Percentiles rank a stretch among this genome's conserved stretches.
Evolutionary conservation across 1,140 invertebrate genomes (phyloP).

Genomic region (Atta texana): DNA sequence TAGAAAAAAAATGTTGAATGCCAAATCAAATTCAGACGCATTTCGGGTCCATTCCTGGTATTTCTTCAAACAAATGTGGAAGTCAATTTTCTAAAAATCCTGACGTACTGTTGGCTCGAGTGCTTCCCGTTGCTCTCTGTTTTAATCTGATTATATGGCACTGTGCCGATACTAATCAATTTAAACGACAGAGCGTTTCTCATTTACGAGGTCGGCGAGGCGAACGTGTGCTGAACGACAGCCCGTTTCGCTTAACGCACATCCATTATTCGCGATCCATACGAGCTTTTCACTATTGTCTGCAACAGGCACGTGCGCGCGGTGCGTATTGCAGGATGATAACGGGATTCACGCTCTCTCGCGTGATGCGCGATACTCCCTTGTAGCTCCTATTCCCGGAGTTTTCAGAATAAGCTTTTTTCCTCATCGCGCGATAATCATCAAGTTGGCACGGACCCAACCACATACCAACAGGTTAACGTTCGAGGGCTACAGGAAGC

Average conservation of each 20-base stretch:
- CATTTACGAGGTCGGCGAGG: conserved; percentile 26
- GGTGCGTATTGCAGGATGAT: not conserved
- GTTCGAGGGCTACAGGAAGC: conserved; percentile 1
- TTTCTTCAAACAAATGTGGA: not conserved
- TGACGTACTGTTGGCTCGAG: not conserved
- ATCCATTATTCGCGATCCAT: conserved; percentile 29
- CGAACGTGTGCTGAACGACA: not conserved
- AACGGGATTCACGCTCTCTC: conserved; percentile 25
- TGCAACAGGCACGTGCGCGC: conserved; percentile 26
- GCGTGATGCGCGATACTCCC: not conserved
- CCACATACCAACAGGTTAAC: conserved; percentile 53
- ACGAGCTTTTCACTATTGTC: conserved; percentile 26
- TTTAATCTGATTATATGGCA: conserved; percentile 47
- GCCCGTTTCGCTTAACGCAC: conserved; percentile 38
- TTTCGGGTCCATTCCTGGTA: not conserved
- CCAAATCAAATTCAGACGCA: not conserved
- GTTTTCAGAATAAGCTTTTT: conserved; percentile 6
- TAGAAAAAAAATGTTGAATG: not conserved
- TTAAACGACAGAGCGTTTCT: conserved; percentile 45
- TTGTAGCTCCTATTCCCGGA: not conserved
- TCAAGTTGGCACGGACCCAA: conserved; percentile 27
- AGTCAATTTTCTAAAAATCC: conserved; percentile 48
- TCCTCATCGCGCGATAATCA: conserved; percentile 16
- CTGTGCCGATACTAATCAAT: conserved; percentile 49
- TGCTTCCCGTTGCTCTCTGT: conserved; percentile 5